Base-by-base conservation (phyloP, 2,797 vertebrate genomes). In the Pantherophis vulpinus region DNA sequence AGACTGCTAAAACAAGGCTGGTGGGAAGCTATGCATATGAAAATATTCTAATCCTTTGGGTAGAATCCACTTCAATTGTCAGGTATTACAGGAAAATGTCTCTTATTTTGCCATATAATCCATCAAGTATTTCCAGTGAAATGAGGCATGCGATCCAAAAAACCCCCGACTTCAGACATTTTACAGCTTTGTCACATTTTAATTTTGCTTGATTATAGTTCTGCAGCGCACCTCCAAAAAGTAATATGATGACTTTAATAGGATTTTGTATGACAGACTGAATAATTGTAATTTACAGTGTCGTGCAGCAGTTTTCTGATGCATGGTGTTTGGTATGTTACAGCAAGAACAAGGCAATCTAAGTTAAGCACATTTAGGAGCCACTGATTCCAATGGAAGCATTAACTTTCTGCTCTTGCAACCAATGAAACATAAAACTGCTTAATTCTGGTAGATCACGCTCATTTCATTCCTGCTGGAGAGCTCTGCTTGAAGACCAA, bases 31-130 rank as follows among this genome's bases (percentile, higher is more conserved):
- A 88, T 42, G 32, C 55, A 23, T 25, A 23, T 59, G n/a, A 91
- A 32, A 32, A 79, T 93, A 93, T 56, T 93, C 32, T 13, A 87
- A 91, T 92, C 91, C 51, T 59, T 88, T 54, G 20, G 86, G 51
- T 58, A 29, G 2, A 79, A 91, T 56, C 20, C 54, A 7, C 37
- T 37, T 83, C 42, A 83, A 55, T 83, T 91, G 90, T 83, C 47
- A 92, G 1, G 1, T 54, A 61, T 88, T 95, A n/a, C 0, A 91
- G 2, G 13, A 86, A 94, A 61, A 42, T 37, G 20, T 7, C n/a
- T 1, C 91, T 94, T 91, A 25, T 18, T 93, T 92, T 94, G 86
- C 42, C 58, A 55, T 63, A 59, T 32, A 91, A 93, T 88, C 59
- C 89, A 91, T 91, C 70, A 92, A 89, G 54, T 29, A 51, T 89